Evolutionary conservation across 1,140 invertebrate genomes (phyloP), one percentile per base, ranked within the genome.

Genomic region (Drosophila triauraria): DNA sequence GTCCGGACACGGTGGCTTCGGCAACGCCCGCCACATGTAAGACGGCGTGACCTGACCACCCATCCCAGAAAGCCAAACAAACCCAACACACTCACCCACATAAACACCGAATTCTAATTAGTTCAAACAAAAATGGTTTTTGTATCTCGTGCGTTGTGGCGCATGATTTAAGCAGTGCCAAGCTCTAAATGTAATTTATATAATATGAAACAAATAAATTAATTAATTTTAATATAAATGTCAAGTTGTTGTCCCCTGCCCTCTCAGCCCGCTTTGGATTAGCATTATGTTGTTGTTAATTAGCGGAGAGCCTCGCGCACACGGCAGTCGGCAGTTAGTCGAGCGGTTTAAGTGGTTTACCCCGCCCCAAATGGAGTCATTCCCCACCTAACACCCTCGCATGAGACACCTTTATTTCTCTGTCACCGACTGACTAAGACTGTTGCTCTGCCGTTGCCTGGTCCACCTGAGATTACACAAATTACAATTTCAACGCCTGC

Each of bases 1-100:
- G 92, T 94, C 97, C 46, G 97, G 97, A 4, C 95, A 96, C 60
- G 97, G 97, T 63, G 96, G 97, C 60, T 98, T 99, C 92, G 98
- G 98, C 80, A 99, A 99, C 93, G 98, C 97, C n/a, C 95, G 97
- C 88, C 97, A 98, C 91, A 98, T 98, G 97, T 98, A 96, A 95
- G 94, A 6, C 48, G 48, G 23, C 40, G 20, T 8, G 27, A 20
- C 44, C 10, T n/a, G 38, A 50, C 50, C 59, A 58, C 43, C 32
- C 48, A 59, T 25, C 38, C 35, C 56, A 57, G 56, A 17, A 53
- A 32, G 15, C 35, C 53, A 56, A 44, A 48, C 25, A 17, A 59
- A 60, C 40, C 63, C 62, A 65, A 62, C 57, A 65, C 57, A 35
- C 40, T 44, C 30, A 65, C 25, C 9, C 56, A 44, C 62, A 65